Evolutionary conservation across 1,140 invertebrate species (phyloP).

Genomic region (Muscidifurax raptorellus): DNA sequence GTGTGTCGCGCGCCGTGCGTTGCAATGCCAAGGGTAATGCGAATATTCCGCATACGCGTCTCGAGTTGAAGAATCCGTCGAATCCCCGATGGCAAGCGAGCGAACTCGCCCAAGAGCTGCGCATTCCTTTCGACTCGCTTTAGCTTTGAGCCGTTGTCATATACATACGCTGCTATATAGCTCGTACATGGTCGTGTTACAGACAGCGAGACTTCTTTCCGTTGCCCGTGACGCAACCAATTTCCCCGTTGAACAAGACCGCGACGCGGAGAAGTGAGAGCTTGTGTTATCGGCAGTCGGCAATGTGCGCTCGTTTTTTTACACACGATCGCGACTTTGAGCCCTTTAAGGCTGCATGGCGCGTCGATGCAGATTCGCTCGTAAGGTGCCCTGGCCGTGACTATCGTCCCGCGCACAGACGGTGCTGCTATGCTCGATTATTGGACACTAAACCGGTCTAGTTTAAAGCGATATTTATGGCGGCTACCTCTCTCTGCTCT

Average conservation of each 20-base stretch:
- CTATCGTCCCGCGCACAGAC: neutral
- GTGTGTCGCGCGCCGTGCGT: too few species aligned
- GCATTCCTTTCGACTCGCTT: neutral
- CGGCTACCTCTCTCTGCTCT: neutral
- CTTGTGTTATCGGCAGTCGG: neutral
- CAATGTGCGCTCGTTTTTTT: neutral
- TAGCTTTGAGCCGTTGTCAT: neutral
- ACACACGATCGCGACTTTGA: too few species aligned
- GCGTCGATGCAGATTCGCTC: neutral
- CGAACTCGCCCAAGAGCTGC: neutral
- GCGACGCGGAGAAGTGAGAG: neutral
- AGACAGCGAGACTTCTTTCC: neutral
- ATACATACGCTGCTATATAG: neutral
- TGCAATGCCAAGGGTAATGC: conserved; percentile 8
- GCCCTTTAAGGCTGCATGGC: too few species aligned
- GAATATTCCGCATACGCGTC: neutral
- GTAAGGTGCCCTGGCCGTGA: neutral
- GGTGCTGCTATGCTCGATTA: neutral
- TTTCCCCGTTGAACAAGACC: neutral
- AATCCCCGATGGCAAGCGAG: neutral
- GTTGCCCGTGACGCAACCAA: neutral
- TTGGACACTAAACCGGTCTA: neutral
- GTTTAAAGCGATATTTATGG: neutral
- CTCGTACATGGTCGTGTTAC: neutral
- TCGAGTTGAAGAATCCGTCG: neutral